Base-by-base conservation (phyloP, 92 coral and sea anemone genomes). In the Siderastrea siderea region DNA sequence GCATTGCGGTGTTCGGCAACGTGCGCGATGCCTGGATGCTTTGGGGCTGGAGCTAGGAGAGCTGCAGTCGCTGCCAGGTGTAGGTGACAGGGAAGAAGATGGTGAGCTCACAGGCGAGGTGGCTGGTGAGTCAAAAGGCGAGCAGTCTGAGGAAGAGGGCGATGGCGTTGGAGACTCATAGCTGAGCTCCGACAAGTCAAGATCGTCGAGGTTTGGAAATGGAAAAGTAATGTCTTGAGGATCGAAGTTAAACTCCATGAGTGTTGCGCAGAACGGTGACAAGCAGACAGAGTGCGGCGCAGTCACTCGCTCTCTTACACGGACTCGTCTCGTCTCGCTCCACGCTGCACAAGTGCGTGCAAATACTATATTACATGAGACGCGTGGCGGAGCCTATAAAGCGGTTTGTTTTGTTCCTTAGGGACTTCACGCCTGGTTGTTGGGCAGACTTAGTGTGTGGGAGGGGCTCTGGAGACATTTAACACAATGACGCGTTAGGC, bases 391-490 rank as follows among this genome's bases (percentile, higher is more conserved):
- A 84, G 91, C 84, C 64, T 72, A 89, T 95, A 91, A 94, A 93
- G 92, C 77, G 92, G 84, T 93, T 92, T 84, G 87, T 84, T 83
- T 58, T 88, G 85, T 94, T 90, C 98, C 96, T 76, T 84, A 86
- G 98, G 95, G 98, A 93, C 85, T 94, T 91, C 93, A 91, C 96
- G 96, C 90, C 19, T 76, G 90, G 84, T 88, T 90, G 89, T 74
- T 83, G 94, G 92, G 82, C 85, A 80, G 92, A 90, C 86, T 19
- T 74, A 68, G 77, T 67, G 65, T 83, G 96, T 84, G 96, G 96
- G 91, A 87, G 98, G 85, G 92, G 87, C 81, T 84, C 50, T 48
- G 92, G 77, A 65, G 84, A 74, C 85, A 89, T 87, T 89, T 76
- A 80, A 87, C 67, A 92, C 92, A 78, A 88, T 95, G 95, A 88